Conservation (phyloP, 2,888 invertebrate species). For the Megaustenia siamemsis region DNA sequence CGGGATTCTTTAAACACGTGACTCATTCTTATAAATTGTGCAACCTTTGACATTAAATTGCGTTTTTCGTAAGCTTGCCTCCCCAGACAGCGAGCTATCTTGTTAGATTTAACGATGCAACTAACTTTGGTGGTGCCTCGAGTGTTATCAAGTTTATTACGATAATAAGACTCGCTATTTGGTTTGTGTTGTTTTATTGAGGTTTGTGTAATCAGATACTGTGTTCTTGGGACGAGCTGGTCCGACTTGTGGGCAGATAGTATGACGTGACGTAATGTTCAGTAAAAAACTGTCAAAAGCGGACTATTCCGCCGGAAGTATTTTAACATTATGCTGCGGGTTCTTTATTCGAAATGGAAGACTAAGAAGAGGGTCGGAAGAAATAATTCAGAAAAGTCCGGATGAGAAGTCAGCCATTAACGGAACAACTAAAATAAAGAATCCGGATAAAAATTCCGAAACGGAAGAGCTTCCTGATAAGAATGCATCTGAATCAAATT, state of each 20-base stretch:
- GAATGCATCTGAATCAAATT: conserved; percentile 19
- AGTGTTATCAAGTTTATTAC: not conserved
- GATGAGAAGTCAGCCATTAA: conserved; percentile 16
- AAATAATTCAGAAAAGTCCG: not conserved
- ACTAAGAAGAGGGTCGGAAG: conserved; percentile 10
- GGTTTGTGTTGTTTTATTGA: too few relatives aligned
- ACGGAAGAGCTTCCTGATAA: conserved; percentile 24
- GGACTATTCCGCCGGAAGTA: conserved; percentile 43
- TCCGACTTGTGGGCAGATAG: too few relatives aligned
- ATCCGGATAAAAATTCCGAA: not conserved
- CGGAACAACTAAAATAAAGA: not conserved
- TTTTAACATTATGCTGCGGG: conserved; percentile 49
- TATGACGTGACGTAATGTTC: conserved; percentile 37
- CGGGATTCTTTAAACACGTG: too few relatives aligned
- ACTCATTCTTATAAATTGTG: too few relatives aligned
- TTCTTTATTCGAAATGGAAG: conserved; percentile 15
- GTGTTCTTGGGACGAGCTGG: not conserved
- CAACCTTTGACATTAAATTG: too few relatives aligned
- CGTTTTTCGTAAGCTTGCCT: too few relatives aligned
- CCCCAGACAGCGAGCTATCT: too few relatives aligned
- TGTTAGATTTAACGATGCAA: too few relatives aligned
- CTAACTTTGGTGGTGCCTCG: too few relatives aligned
- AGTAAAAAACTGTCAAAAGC: conserved; percentile 42
- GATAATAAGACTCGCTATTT: not conserved
- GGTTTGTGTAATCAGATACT: too few relatives aligned